Base-by-base conservation (phyloP, 2,113 vertebrate species). In the Spermophilus dauricus region DNA sequence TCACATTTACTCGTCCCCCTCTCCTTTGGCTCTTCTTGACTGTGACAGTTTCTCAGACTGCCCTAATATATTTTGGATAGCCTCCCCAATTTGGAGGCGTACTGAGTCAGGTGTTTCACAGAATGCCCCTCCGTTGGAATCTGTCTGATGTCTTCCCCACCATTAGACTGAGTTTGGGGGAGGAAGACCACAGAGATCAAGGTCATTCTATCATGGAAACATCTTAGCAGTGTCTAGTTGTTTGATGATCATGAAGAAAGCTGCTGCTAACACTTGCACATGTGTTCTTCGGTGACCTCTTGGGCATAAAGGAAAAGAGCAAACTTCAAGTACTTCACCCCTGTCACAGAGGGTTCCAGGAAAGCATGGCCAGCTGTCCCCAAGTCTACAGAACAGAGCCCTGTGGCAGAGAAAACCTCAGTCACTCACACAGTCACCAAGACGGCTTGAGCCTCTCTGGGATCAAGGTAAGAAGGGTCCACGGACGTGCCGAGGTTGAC, bases 1-100 rank as follows among this genome's bases (percentile, higher is more conserved):
- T 88, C 26, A 1, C 48, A 4, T 18, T 9, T 56, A 42, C 26
- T 18, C 3, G 0, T 9, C 42, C 37, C 11, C 1, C 1, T 53
- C 48, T 34, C 7, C 37, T 69, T n/a, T 13, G 30, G 5, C 12
- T 34, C 53, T 34, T 75, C 89, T 17, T 63, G 5, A 32, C 39
- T 42, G 37, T 39, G 75, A n/a, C 4, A 37, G 20, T 22, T 90
- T 89, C 51, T 72, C 58, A 77, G 89, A 26, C 51, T 69, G 26
- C 0, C 24, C 53, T 76, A 45, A 45, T 45, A 45, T 16, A 13
- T n/a, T 75, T 69, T 70, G 20, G 17, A 85, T 5, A 14, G 34
- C 7, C 11, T 48, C 81, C 67, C 37, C 24, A 45, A 18, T 37
- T 53, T 75, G 61, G n/a, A 93, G n/a, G 82, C 53, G 9, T 2